These are phyloP conservation scores for Tetanocera ferruginea DNA, from an alignment of 2,888 invertebrate genomes.

Conservation along the genomic window DNA sequence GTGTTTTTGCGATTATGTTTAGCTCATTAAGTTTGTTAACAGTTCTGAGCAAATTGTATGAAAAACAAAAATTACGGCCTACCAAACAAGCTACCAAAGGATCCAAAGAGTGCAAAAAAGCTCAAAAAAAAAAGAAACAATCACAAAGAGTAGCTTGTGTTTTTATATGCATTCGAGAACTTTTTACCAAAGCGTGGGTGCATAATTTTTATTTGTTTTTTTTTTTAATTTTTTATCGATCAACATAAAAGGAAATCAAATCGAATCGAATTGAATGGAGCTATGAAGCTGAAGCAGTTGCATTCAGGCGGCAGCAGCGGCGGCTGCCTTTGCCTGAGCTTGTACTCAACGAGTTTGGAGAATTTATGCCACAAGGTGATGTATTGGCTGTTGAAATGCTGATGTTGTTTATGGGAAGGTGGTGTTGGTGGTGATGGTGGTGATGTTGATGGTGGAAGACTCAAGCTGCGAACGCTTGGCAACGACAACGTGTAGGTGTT, in stretches of 20 bases:
- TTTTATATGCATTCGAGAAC: background rate
- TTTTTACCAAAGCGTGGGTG: slow-evolving; percentile 17
- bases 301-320: slow-evolving; percentile 9
- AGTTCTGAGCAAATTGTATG: slow-evolving; percentile 51
- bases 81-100: background rate
- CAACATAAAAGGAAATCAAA: slow-evolving; percentile 18
- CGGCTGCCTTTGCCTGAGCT: slow-evolving; percentile 1
- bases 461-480: slow-evolving; percentile 11
- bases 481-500: background rate
- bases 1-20: slow-evolving; percentile 50
- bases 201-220: background rate
- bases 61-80: slow-evolving; percentile 28
- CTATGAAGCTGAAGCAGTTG: background rate
- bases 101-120: background rate
- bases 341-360: background rate
- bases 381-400: slow-evolving; percentile 31
- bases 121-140: background rate
- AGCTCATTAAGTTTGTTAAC: slow-evolving; percentile 54
- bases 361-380: slow-evolving; percentile 18
- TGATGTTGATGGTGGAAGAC: background rate
- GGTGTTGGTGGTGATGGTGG: background rate
- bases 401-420: background rate
- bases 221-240: slow-evolving; percentile 8
- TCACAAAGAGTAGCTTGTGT: background rate
- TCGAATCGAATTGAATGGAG: slow-evolving; percentile 8